phyloP scores from a whole-genome alignment of 2,113 vertebrate genomes.

The Tachuris rubrigastra region DNA sequence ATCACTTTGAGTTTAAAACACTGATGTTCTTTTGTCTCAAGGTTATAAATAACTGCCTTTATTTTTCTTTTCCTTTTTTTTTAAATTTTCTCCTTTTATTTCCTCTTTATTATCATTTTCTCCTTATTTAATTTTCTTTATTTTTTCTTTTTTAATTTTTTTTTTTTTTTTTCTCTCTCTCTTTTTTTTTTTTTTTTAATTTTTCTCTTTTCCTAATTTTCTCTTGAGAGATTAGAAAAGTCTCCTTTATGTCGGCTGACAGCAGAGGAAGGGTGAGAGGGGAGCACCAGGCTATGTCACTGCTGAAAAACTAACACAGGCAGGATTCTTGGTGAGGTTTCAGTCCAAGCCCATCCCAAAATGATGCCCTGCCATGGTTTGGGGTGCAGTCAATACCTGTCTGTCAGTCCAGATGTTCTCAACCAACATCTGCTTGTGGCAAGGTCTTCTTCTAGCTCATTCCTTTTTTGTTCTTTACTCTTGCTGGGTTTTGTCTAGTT shows the following conservation, averaged over 20 bases:
- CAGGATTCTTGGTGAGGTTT: not conserved
- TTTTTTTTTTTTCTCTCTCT: not conserved
- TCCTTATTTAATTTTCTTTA: no score
- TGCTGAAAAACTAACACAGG: fast-evolving
- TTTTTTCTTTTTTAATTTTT: not conserved
- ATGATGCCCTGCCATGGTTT: not conserved
- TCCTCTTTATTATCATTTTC: not conserved
- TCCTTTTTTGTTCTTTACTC: not conserved
- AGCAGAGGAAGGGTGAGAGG: not conserved
- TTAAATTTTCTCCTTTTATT: not conserved
- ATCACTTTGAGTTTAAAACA: not conserved
- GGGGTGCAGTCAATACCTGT: not conserved
- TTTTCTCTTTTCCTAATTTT: no score
- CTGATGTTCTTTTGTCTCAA: not conserved
- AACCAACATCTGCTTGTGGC: not conserved
- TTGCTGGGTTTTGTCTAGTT: not conserved
- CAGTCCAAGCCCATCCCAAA: not conserved
- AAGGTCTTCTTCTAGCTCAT: not conserved
- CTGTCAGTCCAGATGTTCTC: not conserved
- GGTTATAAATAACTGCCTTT: not conserved
- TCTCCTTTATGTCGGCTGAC: not conserved
- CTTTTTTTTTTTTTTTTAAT: no score
- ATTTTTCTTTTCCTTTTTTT: no score
- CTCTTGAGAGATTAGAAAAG: no score
- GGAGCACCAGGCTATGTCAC: not conserved